Base-by-base conservation (phyloP, 2,888 invertebrate genomes). In the Girardia tigrina region DNA sequence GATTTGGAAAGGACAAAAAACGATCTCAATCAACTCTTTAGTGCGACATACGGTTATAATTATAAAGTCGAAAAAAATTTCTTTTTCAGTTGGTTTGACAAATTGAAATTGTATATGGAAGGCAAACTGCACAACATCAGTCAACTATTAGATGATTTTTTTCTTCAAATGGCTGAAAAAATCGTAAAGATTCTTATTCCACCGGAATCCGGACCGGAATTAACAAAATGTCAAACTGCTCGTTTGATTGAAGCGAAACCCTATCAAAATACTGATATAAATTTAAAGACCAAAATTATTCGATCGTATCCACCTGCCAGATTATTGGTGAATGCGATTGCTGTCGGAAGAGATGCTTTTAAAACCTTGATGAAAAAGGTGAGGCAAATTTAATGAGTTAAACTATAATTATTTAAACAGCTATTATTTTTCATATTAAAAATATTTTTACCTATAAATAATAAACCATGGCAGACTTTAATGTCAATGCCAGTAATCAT, bases 31-130 rank as follows among this genome's bases (percentile, higher is more conserved):
- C 26, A 26, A 42, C 26, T 73, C 26, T 73, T 73, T 42, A 56
- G 42, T 26, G 4, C 73, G 6, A 73, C 73, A 29, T 73, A 73
- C 42, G 73, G 73, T 42, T 73, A 73, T 42, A 73, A 73, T 42
- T 73, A 73, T 42, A 73, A 73, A 28, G 36, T 29, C n/a, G 42
- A 73, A 29, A 29, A 42, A 42, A 20, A 73, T n/a, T 73, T 73
- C 73, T 73, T 73, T 26, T 29, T 73, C 27, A 42, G 12, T 16
- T 73, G 29, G 20, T 73, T 36, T 36, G 36, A 36, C 12, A 36
- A 36, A 36, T 36, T 36, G 16, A 36, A 36, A 36, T 36, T 36
- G 16, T 36, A 36, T 16, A 36, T 36, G 36, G 36, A 36, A 36
- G 36, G 36, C 8, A 36, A 36, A 36, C 8, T 12, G 16, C 36